Evolutionary conservation across 2,797 vertebrate species (phyloP).

Genomic region (Capromys pilorides): DNA sequence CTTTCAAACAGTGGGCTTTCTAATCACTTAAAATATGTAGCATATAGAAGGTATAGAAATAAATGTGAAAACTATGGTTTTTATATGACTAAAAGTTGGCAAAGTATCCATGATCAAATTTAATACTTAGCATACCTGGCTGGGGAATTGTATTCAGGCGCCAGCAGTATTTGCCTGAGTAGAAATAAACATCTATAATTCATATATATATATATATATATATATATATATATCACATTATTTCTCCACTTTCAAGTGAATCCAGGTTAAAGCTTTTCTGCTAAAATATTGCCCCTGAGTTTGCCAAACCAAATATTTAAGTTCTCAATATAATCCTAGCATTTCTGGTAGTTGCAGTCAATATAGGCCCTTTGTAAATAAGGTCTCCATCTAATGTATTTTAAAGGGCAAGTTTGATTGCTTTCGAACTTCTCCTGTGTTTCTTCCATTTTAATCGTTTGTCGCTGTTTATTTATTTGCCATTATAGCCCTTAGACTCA

Average conservation of each 20-base stretch:
- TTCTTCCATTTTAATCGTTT: neutral
- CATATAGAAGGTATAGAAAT: neutral
- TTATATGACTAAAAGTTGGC: neutral
- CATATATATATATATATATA: neutral
- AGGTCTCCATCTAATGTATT: neutral
- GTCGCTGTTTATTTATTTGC: neutral
- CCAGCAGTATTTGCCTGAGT: neutral
- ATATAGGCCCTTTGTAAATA: neutral
- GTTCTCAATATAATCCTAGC: neutral
- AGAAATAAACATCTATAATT: neutral
- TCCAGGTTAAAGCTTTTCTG: constrained; percentile 22
- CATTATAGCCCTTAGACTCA: neutral
- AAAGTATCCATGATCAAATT: neutral
- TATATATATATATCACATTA: neutral
- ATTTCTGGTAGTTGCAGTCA: neutral
- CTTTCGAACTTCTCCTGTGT: neutral
- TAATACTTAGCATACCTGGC: neutral
- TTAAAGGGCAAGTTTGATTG: neutral
- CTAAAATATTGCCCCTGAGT: neutral
- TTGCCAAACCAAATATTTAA: constrained; percentile 55
- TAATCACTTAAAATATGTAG: neutral
- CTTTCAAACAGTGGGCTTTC: neutral
- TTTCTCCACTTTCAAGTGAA: constrained; percentile 50
- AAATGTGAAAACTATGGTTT: neutral
- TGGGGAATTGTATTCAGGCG: neutral